phyloP scores from a whole-genome alignment of 2,888 invertebrate species.

The Hesperia comma region DNA sequence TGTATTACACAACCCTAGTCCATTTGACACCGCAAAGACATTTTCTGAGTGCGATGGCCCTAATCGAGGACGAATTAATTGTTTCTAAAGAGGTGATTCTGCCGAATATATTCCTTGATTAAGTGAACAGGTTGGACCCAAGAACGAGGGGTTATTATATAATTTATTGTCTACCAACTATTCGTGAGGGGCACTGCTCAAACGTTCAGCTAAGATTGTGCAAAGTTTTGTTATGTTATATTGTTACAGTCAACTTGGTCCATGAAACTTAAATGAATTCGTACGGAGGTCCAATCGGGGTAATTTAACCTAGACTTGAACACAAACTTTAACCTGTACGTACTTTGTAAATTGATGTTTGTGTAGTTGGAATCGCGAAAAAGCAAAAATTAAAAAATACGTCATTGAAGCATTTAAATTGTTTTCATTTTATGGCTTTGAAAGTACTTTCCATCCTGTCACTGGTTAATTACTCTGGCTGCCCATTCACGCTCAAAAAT shows the following conservation, averaged over 20 bases:
- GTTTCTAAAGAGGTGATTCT: conserved; percentile 77
- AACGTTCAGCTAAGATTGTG: conserved; percentile 71
- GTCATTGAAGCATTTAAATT: conserved; percentile 22
- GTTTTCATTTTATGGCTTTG: conserved; percentile 71
- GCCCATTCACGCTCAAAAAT: conserved; percentile 82
- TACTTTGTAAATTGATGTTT: not conserved
- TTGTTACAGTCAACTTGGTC: conserved; percentile 67
- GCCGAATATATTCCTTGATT: conserved; percentile 74
- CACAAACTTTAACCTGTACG: not conserved
- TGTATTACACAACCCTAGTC: conserved; percentile 29
- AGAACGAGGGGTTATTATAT: conserved; percentile 76
- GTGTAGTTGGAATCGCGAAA: not conserved
- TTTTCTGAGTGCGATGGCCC: conserved; percentile 54
- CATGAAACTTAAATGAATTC: conserved; percentile 68
- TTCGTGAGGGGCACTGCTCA: conserved; percentile 68
- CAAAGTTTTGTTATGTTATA: conserved; percentile 69
- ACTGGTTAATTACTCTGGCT: conserved; percentile 78
- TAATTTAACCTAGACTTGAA: conserved; percentile 7
- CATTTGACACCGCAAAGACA: conserved; percentile 47
- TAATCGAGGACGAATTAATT: conserved; percentile 71
- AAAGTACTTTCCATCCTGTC: conserved; percentile 79
- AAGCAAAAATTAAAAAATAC: not conserved
- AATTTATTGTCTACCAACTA: conserved; percentile 81
- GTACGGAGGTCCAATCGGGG: conserved; percentile 54
- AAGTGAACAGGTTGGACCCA: conserved; percentile 69